These are phyloP conservation scores for Alethe castanea DNA, from an alignment of 2,113 vertebrate species.

Conservation along the genomic window DNA sequence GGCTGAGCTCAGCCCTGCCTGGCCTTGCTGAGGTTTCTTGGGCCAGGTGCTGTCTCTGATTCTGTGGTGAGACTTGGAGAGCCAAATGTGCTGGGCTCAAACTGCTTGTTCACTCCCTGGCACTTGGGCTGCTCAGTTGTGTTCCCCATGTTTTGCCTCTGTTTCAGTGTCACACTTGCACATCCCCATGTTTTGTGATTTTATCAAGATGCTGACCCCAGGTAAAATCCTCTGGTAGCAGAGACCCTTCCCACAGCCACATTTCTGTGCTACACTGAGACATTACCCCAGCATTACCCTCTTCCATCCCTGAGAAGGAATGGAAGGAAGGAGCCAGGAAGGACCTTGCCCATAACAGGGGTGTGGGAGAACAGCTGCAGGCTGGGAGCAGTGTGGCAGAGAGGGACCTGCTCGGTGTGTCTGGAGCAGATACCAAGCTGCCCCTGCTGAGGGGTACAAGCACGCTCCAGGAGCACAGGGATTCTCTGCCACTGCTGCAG, in stretches of 20 bases:
- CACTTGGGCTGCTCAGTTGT: rapidly evolving
- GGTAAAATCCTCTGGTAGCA: neutral
- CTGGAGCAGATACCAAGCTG: neutral
- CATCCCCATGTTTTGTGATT: neutral
- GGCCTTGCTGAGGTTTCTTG: neutral
- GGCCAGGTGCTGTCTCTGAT: neutral
- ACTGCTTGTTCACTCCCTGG: neutral
- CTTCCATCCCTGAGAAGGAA: neutral
- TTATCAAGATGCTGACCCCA: neutral
- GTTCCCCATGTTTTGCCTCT: neutral
- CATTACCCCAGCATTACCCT: neutral
- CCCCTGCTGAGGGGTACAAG: neutral
- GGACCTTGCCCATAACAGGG: neutral
- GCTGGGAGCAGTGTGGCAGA: neutral
- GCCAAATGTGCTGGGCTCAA: neutral
- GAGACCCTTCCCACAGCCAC: neutral
- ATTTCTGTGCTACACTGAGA: neutral
- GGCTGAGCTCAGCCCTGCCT: neutral
- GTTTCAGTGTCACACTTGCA: neutral
- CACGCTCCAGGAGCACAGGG: neutral
- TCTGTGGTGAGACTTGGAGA: neutral
- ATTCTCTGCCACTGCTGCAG: neutral
- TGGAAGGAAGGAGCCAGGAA: neutral
- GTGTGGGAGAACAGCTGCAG: rapidly evolving
- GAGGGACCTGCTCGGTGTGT: neutral